phyloP scores from a whole-genome alignment of 2,113 vertebrate species.

The Proterorhinus semilunaris region DNA sequence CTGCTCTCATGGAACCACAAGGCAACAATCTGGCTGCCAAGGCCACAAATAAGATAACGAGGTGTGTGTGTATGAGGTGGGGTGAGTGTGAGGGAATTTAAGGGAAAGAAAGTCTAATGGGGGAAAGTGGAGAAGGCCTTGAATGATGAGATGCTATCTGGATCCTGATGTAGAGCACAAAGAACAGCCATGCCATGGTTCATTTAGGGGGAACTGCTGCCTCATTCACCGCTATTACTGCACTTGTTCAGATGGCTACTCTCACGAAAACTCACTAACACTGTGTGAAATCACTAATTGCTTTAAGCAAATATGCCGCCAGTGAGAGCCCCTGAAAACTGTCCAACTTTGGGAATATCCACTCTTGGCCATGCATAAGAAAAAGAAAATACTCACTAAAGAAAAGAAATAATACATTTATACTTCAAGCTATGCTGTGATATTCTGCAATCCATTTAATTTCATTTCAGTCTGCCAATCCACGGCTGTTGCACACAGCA shows the following conservation, averaged over 20 bases:
- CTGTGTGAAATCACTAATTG: constrained; percentile 71
- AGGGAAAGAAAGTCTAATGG: constrained; percentile 68
- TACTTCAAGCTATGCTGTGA: constrained; percentile 68
- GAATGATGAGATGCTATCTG: constrained; percentile 70
- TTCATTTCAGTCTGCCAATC: constrained; percentile 63
- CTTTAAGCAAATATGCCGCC: constrained; percentile 53
- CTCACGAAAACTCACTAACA: constrained; percentile 61
- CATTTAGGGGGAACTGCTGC: constrained; percentile 47
- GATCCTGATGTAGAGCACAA: constrained; percentile 62
- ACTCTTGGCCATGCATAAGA: too few species aligned
- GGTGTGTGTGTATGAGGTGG: constrained; percentile 64
- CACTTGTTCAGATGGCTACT: constrained; percentile 72
- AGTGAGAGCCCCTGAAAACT: constrained; percentile 46
- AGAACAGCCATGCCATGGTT: constrained; percentile 57
- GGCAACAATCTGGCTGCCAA: constrained; percentile 71
- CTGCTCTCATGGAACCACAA: constrained; percentile 67
- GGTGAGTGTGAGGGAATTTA: constrained; percentile 69
- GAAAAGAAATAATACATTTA: constrained; percentile 47
- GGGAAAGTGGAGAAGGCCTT: constrained; percentile 64
- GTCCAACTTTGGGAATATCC: constrained; percentile 4
- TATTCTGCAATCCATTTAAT: constrained; percentile 79
- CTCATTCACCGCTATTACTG: constrained; percentile 57
- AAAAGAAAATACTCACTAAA: too few species aligned
- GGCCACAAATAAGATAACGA: constrained; percentile 74
- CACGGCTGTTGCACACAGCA: constrained; percentile 50